Conservation (phyloP, 2,797 vertebrate genomes). For the Falco novaeseelandiae region DNA sequence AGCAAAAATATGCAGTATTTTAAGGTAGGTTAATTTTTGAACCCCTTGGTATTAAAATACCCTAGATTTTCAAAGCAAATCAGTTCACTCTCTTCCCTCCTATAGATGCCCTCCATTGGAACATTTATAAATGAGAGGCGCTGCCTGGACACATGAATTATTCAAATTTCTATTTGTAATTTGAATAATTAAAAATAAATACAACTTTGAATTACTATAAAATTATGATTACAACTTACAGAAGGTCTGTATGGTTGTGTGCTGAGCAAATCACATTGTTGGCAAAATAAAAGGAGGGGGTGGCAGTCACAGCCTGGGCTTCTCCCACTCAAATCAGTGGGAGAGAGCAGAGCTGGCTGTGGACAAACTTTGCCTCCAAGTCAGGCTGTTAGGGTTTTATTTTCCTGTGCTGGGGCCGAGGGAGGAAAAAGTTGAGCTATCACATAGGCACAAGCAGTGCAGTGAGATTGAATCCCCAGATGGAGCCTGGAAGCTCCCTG, state of each 20-base stretch:
- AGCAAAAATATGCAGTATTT: neutral
- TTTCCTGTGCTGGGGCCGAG: neutral
- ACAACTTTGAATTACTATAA: no score
- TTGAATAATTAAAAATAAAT: no score
- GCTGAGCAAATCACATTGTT: neutral
- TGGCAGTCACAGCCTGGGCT: neutral
- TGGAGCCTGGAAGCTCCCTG: slow-evolving; percentile 16
- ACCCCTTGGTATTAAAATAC: neutral
- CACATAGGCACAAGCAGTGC: neutral
- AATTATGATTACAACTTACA: neutral
- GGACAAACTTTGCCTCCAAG: neutral
- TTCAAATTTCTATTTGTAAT: neutral
- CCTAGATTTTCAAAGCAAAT: neutral
- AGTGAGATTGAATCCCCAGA: slow-evolving; percentile 4
- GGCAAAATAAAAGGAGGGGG: neutral
- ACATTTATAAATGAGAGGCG: neutral
- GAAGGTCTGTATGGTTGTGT: neutral
- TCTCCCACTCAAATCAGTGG: neutral
- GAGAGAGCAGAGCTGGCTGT: neutral
- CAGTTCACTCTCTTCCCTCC: neutral
- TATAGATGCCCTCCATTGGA: neutral
- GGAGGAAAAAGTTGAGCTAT: neutral
- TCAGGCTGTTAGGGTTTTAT: neutral
- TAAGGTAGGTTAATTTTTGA: neutral
- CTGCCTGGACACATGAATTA: neutral